A percentile compares a stretch with the other conserved stretches of the same genome.
phyloP scores from a whole-genome alignment of 2,113 vertebrate genomes.

The Leucosticte australis region DNA sequence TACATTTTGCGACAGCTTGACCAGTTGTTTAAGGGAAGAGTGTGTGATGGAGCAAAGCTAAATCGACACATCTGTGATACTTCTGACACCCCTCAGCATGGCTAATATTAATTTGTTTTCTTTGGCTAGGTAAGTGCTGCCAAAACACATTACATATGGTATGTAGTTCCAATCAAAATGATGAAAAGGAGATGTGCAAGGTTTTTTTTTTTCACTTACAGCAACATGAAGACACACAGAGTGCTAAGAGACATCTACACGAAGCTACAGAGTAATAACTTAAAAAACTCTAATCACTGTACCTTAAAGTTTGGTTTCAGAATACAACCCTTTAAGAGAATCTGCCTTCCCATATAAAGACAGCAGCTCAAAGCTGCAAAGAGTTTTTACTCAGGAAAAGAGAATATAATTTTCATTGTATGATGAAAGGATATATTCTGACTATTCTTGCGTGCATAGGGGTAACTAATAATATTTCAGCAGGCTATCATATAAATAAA shows the following conservation, averaged over 20 bases:
- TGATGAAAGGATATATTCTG: background rate
- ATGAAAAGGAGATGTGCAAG: conserved; percentile 56
- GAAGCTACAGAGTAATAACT: conserved; percentile 8
- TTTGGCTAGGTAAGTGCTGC: conserved; percentile 78
- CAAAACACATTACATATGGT: conserved; percentile 71
- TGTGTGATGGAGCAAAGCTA: conserved; percentile 71
- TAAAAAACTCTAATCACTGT: background rate
- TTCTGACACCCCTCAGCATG: conserved; percentile 74
- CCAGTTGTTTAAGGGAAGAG: conserved; percentile 71
- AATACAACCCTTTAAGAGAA: background rate
- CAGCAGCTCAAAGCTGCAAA: background rate
- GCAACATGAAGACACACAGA: conserved; percentile 34
- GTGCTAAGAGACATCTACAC: background rate
- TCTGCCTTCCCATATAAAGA: background rate
- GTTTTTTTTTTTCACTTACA: background rate
- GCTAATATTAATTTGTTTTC: conserved; percentile 81
- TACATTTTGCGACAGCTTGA: conserved; percentile 64
- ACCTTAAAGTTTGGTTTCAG: background rate
- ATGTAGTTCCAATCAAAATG: conserved; percentile 71
- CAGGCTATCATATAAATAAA: background rate
- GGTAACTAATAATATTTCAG: background rate
- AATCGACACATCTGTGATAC: conserved; percentile 74
- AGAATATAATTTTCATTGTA: background rate
- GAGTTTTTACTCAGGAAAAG: background rate
- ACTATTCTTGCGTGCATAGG: background rate